Evolutionary conservation across 2,888 invertebrate species (phyloP).

Genomic region (Megaustenia siamemsis): DNA sequence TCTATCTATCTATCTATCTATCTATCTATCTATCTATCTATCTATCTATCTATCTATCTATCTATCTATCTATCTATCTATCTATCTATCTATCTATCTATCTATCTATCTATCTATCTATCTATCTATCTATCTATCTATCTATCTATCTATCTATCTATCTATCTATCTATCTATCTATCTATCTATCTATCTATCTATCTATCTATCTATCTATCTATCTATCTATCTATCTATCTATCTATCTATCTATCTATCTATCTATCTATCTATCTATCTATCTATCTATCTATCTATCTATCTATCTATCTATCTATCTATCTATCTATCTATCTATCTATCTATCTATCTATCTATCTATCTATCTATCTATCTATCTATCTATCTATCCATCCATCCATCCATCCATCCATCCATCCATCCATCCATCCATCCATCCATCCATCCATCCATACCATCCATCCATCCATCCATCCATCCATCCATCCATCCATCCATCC

Average conservation of each 20-base stretch:
- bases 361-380: no score
- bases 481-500: no score
- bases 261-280: background rate
- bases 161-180: background rate
- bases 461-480: no score
- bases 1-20: slow-evolving; percentile 9
- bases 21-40: background rate
- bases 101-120: background rate
- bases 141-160: background rate
- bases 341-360: no score
- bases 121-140: background rate
- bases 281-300: background rate
- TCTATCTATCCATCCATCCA: no score
- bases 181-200: background rate
- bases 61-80: background rate
- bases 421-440: no score
- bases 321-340: no score
- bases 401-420: no score
- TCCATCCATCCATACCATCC: no score
- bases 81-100: background rate
- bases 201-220: background rate
- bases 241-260: slow-evolving; percentile 1
- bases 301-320: no score
- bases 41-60: no score
- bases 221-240: background rate